These are phyloP conservation scores for Takifugu ocellatus DNA, from an alignment of 2,797 vertebrate species.

Conservation along the genomic window DNA sequence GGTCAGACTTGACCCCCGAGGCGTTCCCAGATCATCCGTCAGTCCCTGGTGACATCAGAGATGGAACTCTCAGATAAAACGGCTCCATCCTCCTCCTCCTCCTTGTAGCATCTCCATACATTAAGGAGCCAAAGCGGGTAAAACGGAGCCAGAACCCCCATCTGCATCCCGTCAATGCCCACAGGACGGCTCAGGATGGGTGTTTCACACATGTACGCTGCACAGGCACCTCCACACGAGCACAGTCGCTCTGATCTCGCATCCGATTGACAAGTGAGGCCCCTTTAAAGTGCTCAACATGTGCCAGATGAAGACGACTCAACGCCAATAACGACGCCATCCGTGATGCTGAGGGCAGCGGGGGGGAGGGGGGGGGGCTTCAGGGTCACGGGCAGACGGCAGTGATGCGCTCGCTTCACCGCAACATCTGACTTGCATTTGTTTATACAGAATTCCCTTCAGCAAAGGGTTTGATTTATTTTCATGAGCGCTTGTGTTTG, in stretches of 20 bases:
- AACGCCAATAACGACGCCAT: conserved; percentile 8
- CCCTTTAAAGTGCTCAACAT: conserved; percentile 42
- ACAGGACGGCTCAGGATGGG: conserved; percentile 40
- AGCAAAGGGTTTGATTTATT: conserved; percentile 60
- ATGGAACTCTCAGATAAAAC: conserved; percentile 48
- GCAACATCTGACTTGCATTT: conserved; percentile 63
- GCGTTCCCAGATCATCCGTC: conserved; percentile 41
- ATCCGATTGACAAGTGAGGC: conserved; percentile 52
- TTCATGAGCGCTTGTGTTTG: conserved; percentile 48
- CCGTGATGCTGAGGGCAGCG: no score
- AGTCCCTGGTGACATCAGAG: conserved; percentile 34
- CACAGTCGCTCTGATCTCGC: conserved; percentile 47
- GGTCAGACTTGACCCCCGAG: conserved; percentile 57
- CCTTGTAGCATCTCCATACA: conserved; percentile 32
- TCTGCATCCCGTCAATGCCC: conserved; percentile 60
- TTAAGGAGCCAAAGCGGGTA: conserved; percentile 24
- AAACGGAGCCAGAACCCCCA: conserved; percentile 22
- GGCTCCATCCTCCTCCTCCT: conserved; percentile 23
- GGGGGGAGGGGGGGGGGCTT: no score
- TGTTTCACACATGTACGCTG: conserved; percentile 57
- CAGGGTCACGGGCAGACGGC: no score
- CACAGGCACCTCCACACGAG: conserved; percentile 43
- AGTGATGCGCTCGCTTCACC: conserved; percentile 16
- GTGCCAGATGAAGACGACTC: conserved; percentile 62
- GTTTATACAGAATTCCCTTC: conserved; percentile 56